Evolutionary conservation across 2,113 vertebrate species (phyloP), one percentile per base, ranked within the genome.

Genomic region (Anolis carolinensis): DNA sequence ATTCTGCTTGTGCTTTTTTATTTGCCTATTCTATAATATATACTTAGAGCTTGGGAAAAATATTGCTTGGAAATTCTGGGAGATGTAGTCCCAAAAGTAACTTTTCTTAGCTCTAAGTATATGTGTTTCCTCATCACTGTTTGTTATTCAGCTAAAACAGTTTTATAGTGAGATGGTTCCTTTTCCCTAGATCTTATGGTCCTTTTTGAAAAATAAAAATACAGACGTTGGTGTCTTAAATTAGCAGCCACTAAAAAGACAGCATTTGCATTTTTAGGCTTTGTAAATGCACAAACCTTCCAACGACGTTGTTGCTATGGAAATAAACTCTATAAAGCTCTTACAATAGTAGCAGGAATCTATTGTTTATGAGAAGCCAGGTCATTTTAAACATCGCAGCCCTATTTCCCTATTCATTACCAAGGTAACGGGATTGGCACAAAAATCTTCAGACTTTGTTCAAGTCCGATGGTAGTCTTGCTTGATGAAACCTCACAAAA

Each of bases 341-440:
- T 32, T 71, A 90, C 55, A 67, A 67, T 67, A 74, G 27, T 83
- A 75, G 72, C 92, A 90, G 91, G 87, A 65, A 63, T 39, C 81
- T 85, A 44, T 86, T 86, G 30, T 91, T 75, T 25, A 48, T 86
- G 34, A 68, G 32, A 91, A 14, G 27, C 25, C 9, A 10, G 25
- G 75, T 67, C 6, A 14, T 87, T 92, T 79, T 88, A 82, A 83
- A 25, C 32, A 20, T 10, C 39, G 79, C 82, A 76, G 88, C 55
- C 80, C 79, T 9, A 1, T 90, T 89, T 93, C 7, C 8, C 44
- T 87, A 27, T 86, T 72, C 82, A 89, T 95, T 93, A 90, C 92
- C 82, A 93, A 92, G 92, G 93, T 25, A 91, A 93, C 88, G 86
- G 73, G 55, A 83, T 74, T 52, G 83, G 85, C 82, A 50, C 63